Base-by-base conservation (phyloP, 2,113 vertebrate genomes). In the Cephalopterus ornatus region DNA sequence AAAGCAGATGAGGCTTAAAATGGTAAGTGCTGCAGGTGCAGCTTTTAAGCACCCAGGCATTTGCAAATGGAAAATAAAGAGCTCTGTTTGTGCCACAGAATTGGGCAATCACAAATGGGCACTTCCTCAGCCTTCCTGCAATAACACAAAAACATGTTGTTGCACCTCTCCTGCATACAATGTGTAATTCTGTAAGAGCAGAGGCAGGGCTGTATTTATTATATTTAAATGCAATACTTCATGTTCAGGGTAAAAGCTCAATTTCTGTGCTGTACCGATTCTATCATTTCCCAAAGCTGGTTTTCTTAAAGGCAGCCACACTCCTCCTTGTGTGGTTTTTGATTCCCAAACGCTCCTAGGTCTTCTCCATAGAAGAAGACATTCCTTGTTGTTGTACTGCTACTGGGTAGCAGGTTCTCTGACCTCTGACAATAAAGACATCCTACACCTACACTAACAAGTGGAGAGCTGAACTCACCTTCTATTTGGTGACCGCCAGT, bases 11-110 rank as follows among this genome's bases (percentile, higher is more conserved):
- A 96, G n/a, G 44, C 23, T 92, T 81, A 56, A 76, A 91, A 80
- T 49, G 22, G 4, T 79, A 97, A 95, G 95, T 92, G 94, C 86
- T 95, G 84, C 80, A 90, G 67, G 74, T 74, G 56, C 78, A 83
- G 67, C 61, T 93, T 95, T 96, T 70, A 56, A 92, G 78, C 14
- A 9, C 22, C 55, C 4, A 47, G 67, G 37, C 30, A 82, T 68
- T 62, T 88, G 56, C 63, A 89, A 94, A 50, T 20, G 50, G 85
- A 66, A 78, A 95, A 80, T 15, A 42, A 53, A 83, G 81, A 72
- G 61, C 41, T 84, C 58, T 13, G 30, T 74, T 87, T 80, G 47
- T 66, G 67, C 67, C 8, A 10, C 0, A 0, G 46, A 88, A 70
- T 37, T 65, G 74, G 56, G 87, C 32, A 85, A 44, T 67, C 28